Evolutionary conservation across 30 jellyfish, hydroid and myxozoan species (phyloP), one percentile per base, ranked within the genome.

Genomic region (Cassiopea andromeda): DNA sequence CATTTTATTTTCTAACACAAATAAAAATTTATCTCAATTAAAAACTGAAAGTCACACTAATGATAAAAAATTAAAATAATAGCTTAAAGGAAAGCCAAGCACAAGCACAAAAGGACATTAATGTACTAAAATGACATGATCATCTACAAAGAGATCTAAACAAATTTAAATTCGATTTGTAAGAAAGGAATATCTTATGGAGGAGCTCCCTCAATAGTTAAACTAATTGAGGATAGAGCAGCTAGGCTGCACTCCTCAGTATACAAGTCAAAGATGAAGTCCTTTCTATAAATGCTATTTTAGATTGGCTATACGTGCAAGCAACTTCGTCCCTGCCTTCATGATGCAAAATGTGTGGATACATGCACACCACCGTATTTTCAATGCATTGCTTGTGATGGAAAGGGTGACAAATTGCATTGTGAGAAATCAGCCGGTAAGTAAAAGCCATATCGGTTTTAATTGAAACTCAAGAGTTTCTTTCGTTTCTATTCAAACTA

Each of bases 301-400:
- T 46, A 75, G 87, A 44, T 78, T 57, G 87, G 87, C 43, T 14
- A 6, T 7, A 57, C 16, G 2, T 78, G 87, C 72, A 14, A 45
- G 16, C 7, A 13, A 46, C 49, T 48, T 1, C 49, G 27, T 1
- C 87, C 87, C 27, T 78, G 87, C 54, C 58, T 17, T 13, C 57
- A n/a, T 3, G 87, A 60, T 7, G 27, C 54, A 12, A 1, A 48
- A 19, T 78, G 87, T 60, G 5, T 38, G 50, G 87, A 78, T 44
- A 78, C 49, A 57, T 78, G 87, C 19, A 43, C 48, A 9, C 75
- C 73, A 18, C 87, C 87, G 72, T 78, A 7, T 19, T 78, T 48
- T 57, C 77, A 78, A 54, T 78, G 87, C 57, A 70, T 78, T 43
- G 5, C 47, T 1, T 78, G 87, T 44, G 76, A 78, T 78, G 87